Base-by-base conservation (phyloP, 2,113 vertebrate species). In the Saimiri boliviensis region DNA sequence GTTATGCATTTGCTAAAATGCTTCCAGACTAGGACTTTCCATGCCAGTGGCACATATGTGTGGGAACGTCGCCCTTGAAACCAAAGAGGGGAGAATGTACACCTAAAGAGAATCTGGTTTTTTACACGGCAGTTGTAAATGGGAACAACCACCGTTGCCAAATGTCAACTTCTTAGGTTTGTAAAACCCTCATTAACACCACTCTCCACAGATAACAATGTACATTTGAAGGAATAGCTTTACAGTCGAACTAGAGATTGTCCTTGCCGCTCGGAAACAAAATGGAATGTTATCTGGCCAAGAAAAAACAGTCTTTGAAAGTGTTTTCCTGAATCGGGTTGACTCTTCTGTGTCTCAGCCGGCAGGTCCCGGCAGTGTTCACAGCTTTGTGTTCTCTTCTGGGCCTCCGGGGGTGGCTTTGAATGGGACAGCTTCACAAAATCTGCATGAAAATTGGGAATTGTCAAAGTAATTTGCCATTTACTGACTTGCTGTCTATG, bases 371-470 rank as follows among this genome's bases (percentile, higher is more conserved):
- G 90, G 90, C 95, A 92, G 95, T 68, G 93, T 73, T 89, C 40
- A 0, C 32, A 2, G 91, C 83, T 68, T 80, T 95, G 83, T 84
- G 91, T 77, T 20, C 56, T 63, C 73, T 13, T 40, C 40, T 45
- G 32, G 35, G 93, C 73, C 23, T 20, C 19, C 2, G 37, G 54
- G 27, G 77, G 70, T 35, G 76, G 37, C 4, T 84, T 71, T 84
- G 49, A 97, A 97, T 91, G 37, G 56, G 63, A 40, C 73, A 58
- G 47, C 9, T 94, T 96, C 94, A 92, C 76, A 73, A 94, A 96
- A 97, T 97, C 97, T 97, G 92, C 97, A 95, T 91, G 96, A 97
- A 97, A 93, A 94, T 92, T 19, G 81, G 94, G 85, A 95, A 89
- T 94, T 23, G 11, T 13, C 11, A 45, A 89, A 98, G 97, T 84